These are phyloP conservation scores for Melitaea athalia DNA, from an alignment of 2,888 invertebrate genomes.

Conservation along the genomic window DNA sequence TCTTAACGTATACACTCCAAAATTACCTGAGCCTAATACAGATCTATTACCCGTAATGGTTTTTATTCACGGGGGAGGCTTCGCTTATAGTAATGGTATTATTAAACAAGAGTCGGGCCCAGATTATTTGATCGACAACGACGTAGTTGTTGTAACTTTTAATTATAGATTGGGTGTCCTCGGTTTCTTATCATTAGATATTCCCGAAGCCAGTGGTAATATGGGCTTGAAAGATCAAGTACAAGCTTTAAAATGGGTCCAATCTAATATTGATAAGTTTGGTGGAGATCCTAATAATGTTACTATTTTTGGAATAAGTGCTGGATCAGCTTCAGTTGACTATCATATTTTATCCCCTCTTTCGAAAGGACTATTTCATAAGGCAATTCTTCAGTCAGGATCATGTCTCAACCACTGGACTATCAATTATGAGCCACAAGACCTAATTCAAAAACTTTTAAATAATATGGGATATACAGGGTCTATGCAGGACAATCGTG, in stretches of 20 bases:
- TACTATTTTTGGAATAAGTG: slow-evolving; percentile 59
- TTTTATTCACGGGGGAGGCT: slow-evolving; percentile 69
- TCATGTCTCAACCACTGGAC: slow-evolving; percentile 59
- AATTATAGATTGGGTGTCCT: slow-evolving; percentile 68
- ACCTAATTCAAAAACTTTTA: slow-evolving; percentile 47
- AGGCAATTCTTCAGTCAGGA: slow-evolving; percentile 61
- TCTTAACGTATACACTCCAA: slow-evolving; percentile 62
- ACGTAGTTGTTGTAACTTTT: slow-evolving; percentile 62
- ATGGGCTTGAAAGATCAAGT: slow-evolving; percentile 68
- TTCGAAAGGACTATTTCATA: slow-evolving; percentile 58
- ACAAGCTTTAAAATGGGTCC: slow-evolving; percentile 60
- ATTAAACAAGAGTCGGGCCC: slow-evolving; percentile 55
- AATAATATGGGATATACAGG: slow-evolving; percentile 50
- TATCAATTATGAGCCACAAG: slow-evolving; percentile 47
- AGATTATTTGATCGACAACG: slow-evolving; percentile 59
- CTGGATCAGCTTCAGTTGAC: slow-evolving; percentile 58
- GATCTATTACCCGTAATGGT: slow-evolving; percentile 57
- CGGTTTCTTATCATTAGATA: slow-evolving; percentile 63
- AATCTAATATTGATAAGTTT: slow-evolving; percentile 57
- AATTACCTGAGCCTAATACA: slow-evolving; percentile 40
- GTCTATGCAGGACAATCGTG: slow-evolving; percentile 42
- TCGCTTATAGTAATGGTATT: slow-evolving; percentile 56
- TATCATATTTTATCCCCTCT: slow-evolving; percentile 54
- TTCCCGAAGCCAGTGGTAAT: slow-evolving; percentile 60
- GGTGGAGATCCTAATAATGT: slow-evolving; percentile 59